Base-by-base conservation (phyloP, 1,140 invertebrate genomes). In the Conopomorpha cramerella region DNA sequence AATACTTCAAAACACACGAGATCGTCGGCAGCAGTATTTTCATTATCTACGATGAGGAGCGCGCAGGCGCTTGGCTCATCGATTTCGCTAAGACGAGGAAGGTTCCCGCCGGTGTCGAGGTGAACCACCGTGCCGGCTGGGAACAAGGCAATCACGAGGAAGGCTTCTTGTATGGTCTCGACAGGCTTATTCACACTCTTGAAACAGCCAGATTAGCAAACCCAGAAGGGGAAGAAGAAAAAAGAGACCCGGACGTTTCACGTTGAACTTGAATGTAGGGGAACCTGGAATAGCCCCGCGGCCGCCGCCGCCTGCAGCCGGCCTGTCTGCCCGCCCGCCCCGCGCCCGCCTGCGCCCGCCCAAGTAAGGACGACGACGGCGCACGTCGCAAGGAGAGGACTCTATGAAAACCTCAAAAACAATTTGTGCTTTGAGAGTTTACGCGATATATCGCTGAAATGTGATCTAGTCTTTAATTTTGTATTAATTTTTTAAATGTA, bases 11-110 rank as follows among this genome's bases (percentile, higher is more conserved):
- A 39, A 85, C 77, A 17, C 93, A 97, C 57, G 95, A 98, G 82
- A 92, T 97, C 16, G 89, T 98, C 49, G 96, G 96, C 13, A 95
- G 92, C 71, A 95, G 92, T 68, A 85, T 98, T 43, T 88, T 98
- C 38, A 90, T 98, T 52, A 91, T 98, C 18, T 94, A 95, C 58
- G 95, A 98, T 64, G 83, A 89, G 39, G 83, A 85, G 34, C 86
- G 87, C 45, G 89, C 92, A 2, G 91, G 92, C 33, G 90, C 90
- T 2, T 98, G 95, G 95, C 80, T 98, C 41, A 98, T 98, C 37
- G 96, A 98, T 62, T 98, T 98, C 78, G 95, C 92, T 10, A 98
- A 98, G 59, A 95, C 92, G 0, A 80, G 86, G 10, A 79, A 82
- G 30, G 72, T 96, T 16, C 90, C 93, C 1, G 78, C 86, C 16